Evolutionary conservation across 2,113 vertebrate genomes (phyloP).

Genomic region (Nesogale talazaci): DNA sequence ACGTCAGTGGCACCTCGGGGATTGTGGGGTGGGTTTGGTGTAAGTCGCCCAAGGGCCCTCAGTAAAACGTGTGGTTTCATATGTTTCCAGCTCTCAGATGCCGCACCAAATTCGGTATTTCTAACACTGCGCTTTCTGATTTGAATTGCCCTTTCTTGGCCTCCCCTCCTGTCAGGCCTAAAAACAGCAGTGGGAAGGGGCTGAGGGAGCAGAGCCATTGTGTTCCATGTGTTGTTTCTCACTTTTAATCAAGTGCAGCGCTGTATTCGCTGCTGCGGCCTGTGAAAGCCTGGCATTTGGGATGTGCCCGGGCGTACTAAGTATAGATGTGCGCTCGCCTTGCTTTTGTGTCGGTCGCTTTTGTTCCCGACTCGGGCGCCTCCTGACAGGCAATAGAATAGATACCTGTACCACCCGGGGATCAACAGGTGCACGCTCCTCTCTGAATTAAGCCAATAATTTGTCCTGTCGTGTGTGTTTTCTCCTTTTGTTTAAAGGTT

Average conservation of each 20-base stretch:
- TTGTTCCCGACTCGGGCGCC: constrained; percentile 28
- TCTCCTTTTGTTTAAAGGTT: constrained; percentile 71
- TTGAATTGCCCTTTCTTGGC: constrained; percentile 39
- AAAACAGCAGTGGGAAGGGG: not conserved
- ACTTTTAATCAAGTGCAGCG: constrained; percentile 14
- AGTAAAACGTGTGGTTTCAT: not conserved
- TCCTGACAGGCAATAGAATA: not conserved
- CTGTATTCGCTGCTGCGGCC: constrained; percentile 32
- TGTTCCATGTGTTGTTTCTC: not conserved
- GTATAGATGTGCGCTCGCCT: not conserved
- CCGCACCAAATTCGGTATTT: not conserved
- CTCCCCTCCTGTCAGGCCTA: not conserved
- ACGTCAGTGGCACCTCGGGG: not conserved
- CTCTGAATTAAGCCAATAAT: constrained; percentile 51
- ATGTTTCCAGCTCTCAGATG: constrained; percentile 38
- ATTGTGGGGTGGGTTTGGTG: not conserved
- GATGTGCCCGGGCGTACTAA: not conserved
- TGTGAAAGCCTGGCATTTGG: constrained; percentile 1
- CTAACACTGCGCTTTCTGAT: constrained; percentile 5
- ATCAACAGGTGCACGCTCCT: constrained; percentile 35
- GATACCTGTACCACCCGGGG: constrained; percentile 39
- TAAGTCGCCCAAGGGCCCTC: not conserved
- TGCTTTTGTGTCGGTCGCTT: constrained; percentile 40
- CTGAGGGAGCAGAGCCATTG: not conserved
- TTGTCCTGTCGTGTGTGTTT: constrained; percentile 37